These are phyloP conservation scores for Heliconius melpomene DNA, from an alignment of 1,140 invertebrate species.

Conservation along the genomic window DNA sequence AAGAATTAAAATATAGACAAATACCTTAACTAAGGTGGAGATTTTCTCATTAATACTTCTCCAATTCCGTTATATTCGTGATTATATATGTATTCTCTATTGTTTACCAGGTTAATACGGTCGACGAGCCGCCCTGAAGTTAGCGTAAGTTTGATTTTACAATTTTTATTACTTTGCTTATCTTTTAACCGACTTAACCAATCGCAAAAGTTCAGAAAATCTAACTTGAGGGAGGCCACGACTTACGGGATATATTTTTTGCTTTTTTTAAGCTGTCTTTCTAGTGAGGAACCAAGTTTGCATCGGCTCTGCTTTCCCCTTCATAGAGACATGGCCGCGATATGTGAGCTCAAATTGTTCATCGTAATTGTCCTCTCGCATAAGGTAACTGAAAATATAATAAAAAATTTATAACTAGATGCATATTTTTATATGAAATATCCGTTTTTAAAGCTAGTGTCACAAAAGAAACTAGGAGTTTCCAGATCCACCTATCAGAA, in stretches of 20 bases:
- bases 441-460: too few relatives aligned
- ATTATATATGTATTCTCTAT: background rate
- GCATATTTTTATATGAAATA: too few relatives aligned
- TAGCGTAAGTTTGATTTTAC: too few relatives aligned
- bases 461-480: too few relatives aligned
- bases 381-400: conserved; percentile 87
- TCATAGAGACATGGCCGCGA: conserved; percentile 96
- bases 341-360: conserved; percentile 93
- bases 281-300: conserved; percentile 94
- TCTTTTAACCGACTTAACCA: too few relatives aligned
- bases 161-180: too few relatives aligned
- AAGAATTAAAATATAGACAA: background rate
- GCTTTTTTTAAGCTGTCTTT: conserved; percentile 47
- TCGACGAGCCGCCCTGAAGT: too few relatives aligned
- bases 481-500: too few relatives aligned
- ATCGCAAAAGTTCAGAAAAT: background rate
- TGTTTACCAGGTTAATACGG: too few relatives aligned
- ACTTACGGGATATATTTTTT: background rate
- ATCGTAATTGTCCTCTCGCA: conserved; percentile 91
- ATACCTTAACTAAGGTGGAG: background rate
- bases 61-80: background rate
- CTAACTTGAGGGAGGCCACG: background rate
- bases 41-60: background rate
- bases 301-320: conserved; percentile 97
- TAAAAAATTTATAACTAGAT: background rate